Evolutionary conservation across 2,113 vertebrate species (phyloP), one percentile per base, ranked within the genome.

Genomic region (Sinosuthora webbiana): DNA sequence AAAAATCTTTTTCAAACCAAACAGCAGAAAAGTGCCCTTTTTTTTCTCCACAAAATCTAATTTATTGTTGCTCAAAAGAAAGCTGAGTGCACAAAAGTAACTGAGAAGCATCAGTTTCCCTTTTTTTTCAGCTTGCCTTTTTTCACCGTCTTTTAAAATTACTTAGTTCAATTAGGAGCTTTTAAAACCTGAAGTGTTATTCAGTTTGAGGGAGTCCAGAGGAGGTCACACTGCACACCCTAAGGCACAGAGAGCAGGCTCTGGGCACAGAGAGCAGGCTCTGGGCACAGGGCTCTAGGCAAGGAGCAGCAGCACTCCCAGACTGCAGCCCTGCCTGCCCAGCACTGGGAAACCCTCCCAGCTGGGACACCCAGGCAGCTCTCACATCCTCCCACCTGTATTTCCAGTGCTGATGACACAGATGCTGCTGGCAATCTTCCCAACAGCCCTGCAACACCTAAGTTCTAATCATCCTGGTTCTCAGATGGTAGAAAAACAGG

Each of bases 371-470:
- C n/a, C 41, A 8, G 13, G 28, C 15, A 19, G 50, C 31, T 47
- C 50, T 15, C 69, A 23, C 53, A 0, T 4, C 41, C 45, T 77
- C 50, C 42, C 55, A 74, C n/a, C 35, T 47, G 12, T 4, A 39
- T 8, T 21, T 8, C 47, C 65, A 33, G 20, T 2, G 6, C 33
- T 31, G 35, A 20, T 3, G 5, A 12, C 39, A 63, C 25, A 78
- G 13, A 11, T 20, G 27, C 63, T 67, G 57, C 82, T 33, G 60
- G 42, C 60, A 71, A 2, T 5, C 16, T 19, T 37, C 45, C 31
- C 37, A 49, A 9, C 1, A 70, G 39, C n/a, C 10, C 39, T 25
- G 17, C 2, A 3, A n/a, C 0, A 18, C 11, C 3, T 0, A 4
- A 13, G 4, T 15, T 85, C 64, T 23, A 13, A 56, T 33, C 35